Evolutionary conservation across 1,140 invertebrate species (phyloP), one percentile per base, ranked within the genome.

Genomic region (Drosophila yakuba): DNA sequence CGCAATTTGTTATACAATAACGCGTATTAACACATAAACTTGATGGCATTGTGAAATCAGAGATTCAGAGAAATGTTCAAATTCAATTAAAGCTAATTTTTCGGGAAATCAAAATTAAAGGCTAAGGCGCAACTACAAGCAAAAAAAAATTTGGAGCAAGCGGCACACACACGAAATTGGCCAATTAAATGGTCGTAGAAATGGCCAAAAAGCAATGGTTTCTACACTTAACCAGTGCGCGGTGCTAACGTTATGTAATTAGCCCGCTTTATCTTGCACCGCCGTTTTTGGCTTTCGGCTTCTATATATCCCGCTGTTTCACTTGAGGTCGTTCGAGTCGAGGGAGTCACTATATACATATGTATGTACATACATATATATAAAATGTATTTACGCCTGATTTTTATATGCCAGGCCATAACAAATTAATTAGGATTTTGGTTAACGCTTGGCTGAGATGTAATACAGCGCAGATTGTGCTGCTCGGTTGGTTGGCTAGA

Each of bases 381-480:
- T 39, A 17, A 17, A 17, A 14, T 8, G 17, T 12, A 20, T 2
- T 12, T 48, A 20, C 50, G 50, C n/a, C 50, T 35, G 32, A 52
- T 36, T 52, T 52, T 52, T 36, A 51, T 60, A 69, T 41, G 51
- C 66, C 41, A 35, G 64, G 39, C 69, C 69, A 60, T 73, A 61
- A 55, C 72, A 68, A 76, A 76, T 67, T 76, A 76, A 76, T 76
- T 76, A 76, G 64, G 71, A 54, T 35, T 63, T 10, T 36, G 55
- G 48, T 76, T 76, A 56, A 75, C 48, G 73, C 35, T 52, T 44
- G 25, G 35, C 39, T 25, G 50, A 44, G 39, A 52, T 54, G 47
- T 66, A 32, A 43, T 36, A 38, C 68, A 59, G 11, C 38, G 38
- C 20, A 15, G 39, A 39, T 39, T 60, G 12, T 23, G 25, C 28